Conservation (phyloP, 2,113 vertebrate genomes). For the Echinops telfairi region DNA sequence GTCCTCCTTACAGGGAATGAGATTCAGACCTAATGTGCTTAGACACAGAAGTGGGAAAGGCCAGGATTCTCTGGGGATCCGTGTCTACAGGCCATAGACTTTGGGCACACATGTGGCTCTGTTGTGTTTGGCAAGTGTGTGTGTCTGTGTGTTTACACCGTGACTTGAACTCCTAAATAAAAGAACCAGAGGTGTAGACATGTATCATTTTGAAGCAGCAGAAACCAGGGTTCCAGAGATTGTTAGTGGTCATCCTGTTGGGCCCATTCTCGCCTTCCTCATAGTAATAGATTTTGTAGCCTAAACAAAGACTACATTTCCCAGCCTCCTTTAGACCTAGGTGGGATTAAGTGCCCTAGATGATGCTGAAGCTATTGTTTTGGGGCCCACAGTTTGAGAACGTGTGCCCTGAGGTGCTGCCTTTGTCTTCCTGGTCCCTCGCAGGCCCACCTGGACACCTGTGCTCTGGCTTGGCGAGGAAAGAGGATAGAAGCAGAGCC, state of each 20-base stretch:
- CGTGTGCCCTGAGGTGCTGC: background rate
- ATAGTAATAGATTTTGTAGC: background rate
- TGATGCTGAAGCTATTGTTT: background rate
- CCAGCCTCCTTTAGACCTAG: background rate
- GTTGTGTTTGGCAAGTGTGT: background rate
- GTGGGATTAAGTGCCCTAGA: background rate
- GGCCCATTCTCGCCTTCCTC: background rate
- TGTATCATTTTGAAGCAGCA: background rate
- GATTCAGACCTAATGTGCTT: background rate
- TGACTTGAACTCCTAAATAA: background rate
- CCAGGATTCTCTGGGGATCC: background rate
- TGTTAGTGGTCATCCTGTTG: background rate
- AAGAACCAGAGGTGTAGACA: background rate
- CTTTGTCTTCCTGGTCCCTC: background rate
- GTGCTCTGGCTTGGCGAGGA: background rate
- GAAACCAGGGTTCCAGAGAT: background rate
- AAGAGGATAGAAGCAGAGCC: background rate
- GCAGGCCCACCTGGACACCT: background rate
- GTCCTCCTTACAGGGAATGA: background rate
- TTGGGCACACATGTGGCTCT: fast-evolving
- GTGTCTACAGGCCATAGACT: background rate
- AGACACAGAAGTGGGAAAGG: background rate
- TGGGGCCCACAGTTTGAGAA: background rate
- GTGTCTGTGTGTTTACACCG: background rate
- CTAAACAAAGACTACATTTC: background rate